These are phyloP conservation scores for Cheilosia variabilis DNA, from an alignment of 2,888 invertebrate species.

Conservation along the genomic window DNA sequence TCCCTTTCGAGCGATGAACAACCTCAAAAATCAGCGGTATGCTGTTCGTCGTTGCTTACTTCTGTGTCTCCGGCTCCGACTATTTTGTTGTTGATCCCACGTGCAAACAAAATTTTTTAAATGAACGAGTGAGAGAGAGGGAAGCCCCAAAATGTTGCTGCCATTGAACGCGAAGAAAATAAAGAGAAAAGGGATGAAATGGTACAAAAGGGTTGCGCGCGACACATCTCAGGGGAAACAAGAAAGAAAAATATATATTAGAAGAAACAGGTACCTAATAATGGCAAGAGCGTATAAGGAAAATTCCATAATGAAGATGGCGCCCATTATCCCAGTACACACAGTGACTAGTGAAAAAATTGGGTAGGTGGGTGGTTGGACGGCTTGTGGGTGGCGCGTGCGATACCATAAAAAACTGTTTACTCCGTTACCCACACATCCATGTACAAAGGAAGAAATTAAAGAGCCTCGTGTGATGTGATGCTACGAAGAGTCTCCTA, in stretches of 20 bases:
- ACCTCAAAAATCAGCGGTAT: slow-evolving; percentile 15
- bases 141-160: slow-evolving; percentile 1
- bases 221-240: slow-evolving; percentile 57
- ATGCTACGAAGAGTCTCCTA: not conserved
- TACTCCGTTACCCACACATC: slow-evolving; percentile 24
- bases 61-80: slow-evolving; percentile 27
- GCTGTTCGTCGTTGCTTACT: slow-evolving; percentile 14
- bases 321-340: slow-evolving; percentile 45
- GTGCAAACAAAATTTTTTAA: slow-evolving; percentile 23
- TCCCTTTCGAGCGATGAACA: not conserved
- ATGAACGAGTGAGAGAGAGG: slow-evolving; percentile 37
- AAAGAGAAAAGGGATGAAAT: slow-evolving; percentile 29
- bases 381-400: slow-evolving; percentile 7
- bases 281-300: slow-evolving; percentile 19
- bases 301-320: slow-evolving; percentile 62
- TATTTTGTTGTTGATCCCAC: slow-evolving; percentile 53
- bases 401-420: slow-evolving; percentile 36
- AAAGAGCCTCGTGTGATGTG: slow-evolving; percentile 10
- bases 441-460: not conserved
- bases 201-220: slow-evolving; percentile 57
- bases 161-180: slow-evolving; percentile 18
- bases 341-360: not conserved
- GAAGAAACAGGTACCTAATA: slow-evolving; percentile 23
- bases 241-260: slow-evolving; percentile 30
- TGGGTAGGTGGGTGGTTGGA: not conserved